Conservation (phyloP, 2,888 invertebrate species). For the Lamellibrachia columna region DNA sequence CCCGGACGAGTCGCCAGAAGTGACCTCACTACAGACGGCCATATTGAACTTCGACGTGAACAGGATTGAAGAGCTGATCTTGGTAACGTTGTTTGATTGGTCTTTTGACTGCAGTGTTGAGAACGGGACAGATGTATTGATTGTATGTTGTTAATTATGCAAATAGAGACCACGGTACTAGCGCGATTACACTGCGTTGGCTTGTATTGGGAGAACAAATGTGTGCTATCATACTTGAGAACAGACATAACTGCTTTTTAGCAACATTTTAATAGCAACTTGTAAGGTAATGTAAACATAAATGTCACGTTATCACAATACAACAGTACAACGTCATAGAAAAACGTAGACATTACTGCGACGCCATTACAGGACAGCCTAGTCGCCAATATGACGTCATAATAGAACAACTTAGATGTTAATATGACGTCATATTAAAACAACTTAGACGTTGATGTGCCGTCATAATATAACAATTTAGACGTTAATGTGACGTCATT, state of each 20-base stretch:
- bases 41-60: conserved; percentile 11
- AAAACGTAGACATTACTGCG: too few species aligned
- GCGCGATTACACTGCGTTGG: neutral
- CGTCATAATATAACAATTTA: too few species aligned
- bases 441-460: neutral
- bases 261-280: too few species aligned
- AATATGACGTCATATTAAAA: neutral
- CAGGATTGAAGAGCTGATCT: conserved; percentile 7
- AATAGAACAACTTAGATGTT: too few species aligned
- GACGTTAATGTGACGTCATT: neutral
- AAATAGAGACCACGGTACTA: neutral
- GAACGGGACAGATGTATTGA: neutral
- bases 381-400: too few species aligned
- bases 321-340: too few species aligned
- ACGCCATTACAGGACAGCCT: too few species aligned
- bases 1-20: neutral
- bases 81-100: neutral
- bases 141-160: neutral
- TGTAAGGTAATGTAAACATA: too few species aligned
- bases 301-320: too few species aligned
- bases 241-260: too few species aligned
- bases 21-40: neutral
- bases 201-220: too few species aligned
- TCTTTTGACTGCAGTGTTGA: neutral
- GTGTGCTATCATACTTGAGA: too few species aligned